Conservation (phyloP, 2,113 vertebrate species). For the Callipepla squamata region DNA sequence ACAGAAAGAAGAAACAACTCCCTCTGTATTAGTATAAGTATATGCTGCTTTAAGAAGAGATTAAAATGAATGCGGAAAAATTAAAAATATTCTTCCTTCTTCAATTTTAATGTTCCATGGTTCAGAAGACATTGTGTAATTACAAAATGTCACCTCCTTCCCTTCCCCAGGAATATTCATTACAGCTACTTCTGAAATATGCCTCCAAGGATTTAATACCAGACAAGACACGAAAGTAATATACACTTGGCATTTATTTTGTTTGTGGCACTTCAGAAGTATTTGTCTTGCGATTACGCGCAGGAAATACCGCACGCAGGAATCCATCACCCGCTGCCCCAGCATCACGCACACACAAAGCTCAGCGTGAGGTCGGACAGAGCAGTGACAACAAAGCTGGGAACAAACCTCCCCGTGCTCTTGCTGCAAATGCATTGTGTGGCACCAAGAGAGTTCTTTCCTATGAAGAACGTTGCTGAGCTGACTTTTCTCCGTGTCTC, state of each 20-base stretch:
- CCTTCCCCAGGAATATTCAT: neutral
- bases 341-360: accelerated
- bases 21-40: neutral
- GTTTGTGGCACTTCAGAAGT: neutral
- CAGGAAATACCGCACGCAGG: neutral
- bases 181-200: neutral
- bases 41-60: neutral
- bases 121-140: neutral
- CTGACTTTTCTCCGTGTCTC: neutral
- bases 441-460: neutral
- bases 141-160: slow-evolving; percentile 18
- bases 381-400: accelerated
- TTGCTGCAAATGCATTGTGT: neutral
- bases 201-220: neutral
- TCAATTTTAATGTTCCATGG: neutral
- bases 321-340: neutral
- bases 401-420: accelerated
- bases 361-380: neutral
- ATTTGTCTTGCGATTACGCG: neutral
- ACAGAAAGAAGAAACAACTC: neutral
- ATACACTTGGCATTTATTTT: neutral
- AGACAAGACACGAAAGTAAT: neutral
- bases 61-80: neutral
- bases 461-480: neutral
- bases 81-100: neutral